A percentile compares a stretch with the other conserved stretches of the same genome.
These are phyloP conservation scores for Cheilosia scutellata DNA, from an alignment of 2,888 invertebrate genomes.

Conservation along the genomic window DNA sequence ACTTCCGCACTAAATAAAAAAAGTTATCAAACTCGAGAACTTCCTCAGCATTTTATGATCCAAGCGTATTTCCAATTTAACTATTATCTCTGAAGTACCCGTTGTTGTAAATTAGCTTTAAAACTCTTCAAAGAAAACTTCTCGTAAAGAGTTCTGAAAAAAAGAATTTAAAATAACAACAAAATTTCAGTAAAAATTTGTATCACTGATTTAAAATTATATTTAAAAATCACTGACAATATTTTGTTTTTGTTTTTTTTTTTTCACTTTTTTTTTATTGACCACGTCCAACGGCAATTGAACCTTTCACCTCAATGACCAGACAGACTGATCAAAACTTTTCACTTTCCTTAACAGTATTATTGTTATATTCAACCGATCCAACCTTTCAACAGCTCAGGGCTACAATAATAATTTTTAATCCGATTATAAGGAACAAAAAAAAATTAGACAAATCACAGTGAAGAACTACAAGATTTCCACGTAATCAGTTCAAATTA, in stretches of 20 bases:
- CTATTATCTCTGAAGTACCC: constrained; percentile 83
- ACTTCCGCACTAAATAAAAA: constrained; percentile 78
- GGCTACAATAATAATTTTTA: constrained; percentile 37
- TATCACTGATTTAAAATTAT: constrained; percentile 11
- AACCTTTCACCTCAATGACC: constrained; percentile 16
- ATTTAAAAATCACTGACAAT: not conserved
- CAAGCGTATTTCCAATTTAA: constrained; percentile 83
- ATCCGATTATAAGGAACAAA: constrained; percentile 46
- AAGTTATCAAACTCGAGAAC: constrained; percentile 80
- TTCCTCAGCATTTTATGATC: constrained; percentile 83
- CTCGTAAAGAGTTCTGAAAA: constrained; percentile 35
- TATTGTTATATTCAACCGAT: constrained; percentile 11
- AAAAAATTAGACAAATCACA: constrained; percentile 37
- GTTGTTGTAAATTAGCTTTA: constrained; percentile 80
- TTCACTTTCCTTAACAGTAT: constrained; percentile 14
- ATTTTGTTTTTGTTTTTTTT: not conserved
- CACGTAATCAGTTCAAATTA: constrained; percentile 49
- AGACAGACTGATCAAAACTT: constrained; percentile 22
- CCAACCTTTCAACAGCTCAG: constrained; percentile 21
- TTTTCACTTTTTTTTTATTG: not conserved
- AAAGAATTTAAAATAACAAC: constrained; percentile 12
- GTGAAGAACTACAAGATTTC: constrained; percentile 54
- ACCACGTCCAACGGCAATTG: constrained; percentile 1
- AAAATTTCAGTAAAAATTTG: not conserved
- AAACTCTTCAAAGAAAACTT: constrained; percentile 16